Conservation (phyloP, 1,140 invertebrate species). For the Bombus consobrinus region DNA sequence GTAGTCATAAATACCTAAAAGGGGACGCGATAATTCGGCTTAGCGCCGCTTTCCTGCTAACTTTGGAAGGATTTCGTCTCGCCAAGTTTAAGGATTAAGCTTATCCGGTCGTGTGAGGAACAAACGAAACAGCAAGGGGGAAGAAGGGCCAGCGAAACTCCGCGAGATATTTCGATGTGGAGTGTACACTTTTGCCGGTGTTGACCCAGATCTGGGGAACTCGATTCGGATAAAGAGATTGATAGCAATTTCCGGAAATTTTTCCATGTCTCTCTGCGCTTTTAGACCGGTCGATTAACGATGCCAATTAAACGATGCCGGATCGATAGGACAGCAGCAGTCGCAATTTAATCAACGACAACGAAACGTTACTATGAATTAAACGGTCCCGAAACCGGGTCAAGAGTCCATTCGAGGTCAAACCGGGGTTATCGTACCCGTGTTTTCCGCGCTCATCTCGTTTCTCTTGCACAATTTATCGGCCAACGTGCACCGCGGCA, state of each 20-base stretch:
- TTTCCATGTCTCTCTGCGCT: background rate
- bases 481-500: background rate
- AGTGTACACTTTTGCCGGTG: constrained; percentile 16
- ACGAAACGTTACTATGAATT: constrained; percentile 51
- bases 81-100: constrained; percentile 14
- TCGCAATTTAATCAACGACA: constrained; percentile 46
- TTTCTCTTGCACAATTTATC: constrained; percentile 45
- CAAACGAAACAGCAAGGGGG: background rate
- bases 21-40: background rate
- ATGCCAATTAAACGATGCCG: constrained; percentile 21
- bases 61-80: background rate
- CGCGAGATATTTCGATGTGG: background rate
- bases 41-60: background rate
- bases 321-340: background rate
- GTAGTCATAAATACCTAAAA: background rate
- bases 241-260: constrained; percentile 21
- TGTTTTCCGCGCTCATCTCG: constrained; percentile 26
- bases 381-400: constrained; percentile 61
- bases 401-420: constrained; percentile 66
- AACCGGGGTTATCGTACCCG: constrained; percentile 46
- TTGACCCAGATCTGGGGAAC: constrained; percentile 31
- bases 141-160: background rate
- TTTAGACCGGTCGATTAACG: constrained; percentile 16
- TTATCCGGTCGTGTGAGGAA: background rate
- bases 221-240: constrained; percentile 15